These are phyloP conservation scores for Gonatopus flavifemur DNA, from an alignment of 1,140 invertebrate species.

Conservation along the genomic window DNA sequence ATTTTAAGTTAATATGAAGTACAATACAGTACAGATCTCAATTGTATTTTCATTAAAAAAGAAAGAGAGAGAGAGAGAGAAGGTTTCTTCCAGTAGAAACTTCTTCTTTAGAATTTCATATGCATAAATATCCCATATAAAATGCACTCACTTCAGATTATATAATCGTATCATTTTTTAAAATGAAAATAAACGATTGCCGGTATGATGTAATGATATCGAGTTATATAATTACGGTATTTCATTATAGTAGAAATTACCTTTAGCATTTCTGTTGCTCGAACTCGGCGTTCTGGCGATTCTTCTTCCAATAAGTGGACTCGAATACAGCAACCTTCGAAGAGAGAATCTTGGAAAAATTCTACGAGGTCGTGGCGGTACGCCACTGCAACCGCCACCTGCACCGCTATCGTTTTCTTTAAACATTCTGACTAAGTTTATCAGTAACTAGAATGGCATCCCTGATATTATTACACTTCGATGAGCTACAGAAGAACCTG, in stretches of 20 bases:
- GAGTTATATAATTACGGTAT: too few relatives aligned
- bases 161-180: too few relatives aligned
- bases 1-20: too few relatives aligned
- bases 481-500: background rate
- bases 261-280: conserved; percentile 37
- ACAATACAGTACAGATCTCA: too few relatives aligned
- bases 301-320: conserved; percentile 56
- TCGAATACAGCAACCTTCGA: conserved; percentile 57
- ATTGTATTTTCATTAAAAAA: too few relatives aligned
- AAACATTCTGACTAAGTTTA: conserved; percentile 36
- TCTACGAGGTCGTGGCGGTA: conserved; percentile 41
- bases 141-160: too few relatives aligned
- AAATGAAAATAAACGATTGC: too few relatives aligned
- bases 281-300: conserved; percentile 45
- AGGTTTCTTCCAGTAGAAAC: too few relatives aligned
- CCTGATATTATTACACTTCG: conserved; percentile 15
- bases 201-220: too few relatives aligned
- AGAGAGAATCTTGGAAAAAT: conserved; percentile 58
- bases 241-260: conserved; percentile 25
- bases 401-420: conserved; percentile 49
- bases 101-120: too few relatives aligned
- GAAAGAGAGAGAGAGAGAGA: background rate
- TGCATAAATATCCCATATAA: too few relatives aligned
- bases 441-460: background rate
- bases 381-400: conserved; percentile 41